Base-by-base conservation (phyloP, 2,797 vertebrate species). In the Buphagus erythrorhynchus region DNA sequence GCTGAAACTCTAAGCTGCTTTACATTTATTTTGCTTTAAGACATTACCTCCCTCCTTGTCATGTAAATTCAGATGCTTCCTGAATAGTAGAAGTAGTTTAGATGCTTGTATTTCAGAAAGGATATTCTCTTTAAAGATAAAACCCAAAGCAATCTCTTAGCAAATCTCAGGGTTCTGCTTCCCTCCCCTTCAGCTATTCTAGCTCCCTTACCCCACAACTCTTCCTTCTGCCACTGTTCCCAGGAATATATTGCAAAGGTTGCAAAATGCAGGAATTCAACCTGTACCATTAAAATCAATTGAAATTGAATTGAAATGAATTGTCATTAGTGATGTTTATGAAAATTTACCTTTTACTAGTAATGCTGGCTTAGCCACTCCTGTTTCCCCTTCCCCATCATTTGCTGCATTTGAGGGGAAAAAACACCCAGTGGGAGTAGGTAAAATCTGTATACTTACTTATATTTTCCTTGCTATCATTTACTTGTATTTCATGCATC, bases 1-100 rank as follows among this genome's bases (percentile, higher is more conserved):
- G 33, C 48, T 73, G 85, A 68, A 91, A 78, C 5, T 48, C 43
- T 75, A 72, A 83, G 43, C 7, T 93, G 33, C 55, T 95, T 95
- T 91, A 69, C 58, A 72, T 72, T 86, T 94, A 46, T 78, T 95
- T 94, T 93, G 51, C 76, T 88, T 79, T 77, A 95, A 91, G 59
- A 63, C 42, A 52, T 91, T 88, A 76, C 78, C 17, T 91, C 75
- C 54, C 77, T 88, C 31, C 82, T 84, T 26, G 29, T 73, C 46
- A 33, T 88, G 82, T 52, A 94, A 95, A 94, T 93, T 91, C 45
- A 59, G 52, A 69, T 90, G 66, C 52, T 84, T 84, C 33, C 35
- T 63, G 55, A 95, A 79, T 11, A 95, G 42, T 12, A 84, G 54
- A 67, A 93, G 68, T 62, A 52, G 48, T 90, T 93, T 71, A 86